Base-by-base conservation (phyloP, 1,140 invertebrate species). In the Caligus rogercresseyi region DNA sequence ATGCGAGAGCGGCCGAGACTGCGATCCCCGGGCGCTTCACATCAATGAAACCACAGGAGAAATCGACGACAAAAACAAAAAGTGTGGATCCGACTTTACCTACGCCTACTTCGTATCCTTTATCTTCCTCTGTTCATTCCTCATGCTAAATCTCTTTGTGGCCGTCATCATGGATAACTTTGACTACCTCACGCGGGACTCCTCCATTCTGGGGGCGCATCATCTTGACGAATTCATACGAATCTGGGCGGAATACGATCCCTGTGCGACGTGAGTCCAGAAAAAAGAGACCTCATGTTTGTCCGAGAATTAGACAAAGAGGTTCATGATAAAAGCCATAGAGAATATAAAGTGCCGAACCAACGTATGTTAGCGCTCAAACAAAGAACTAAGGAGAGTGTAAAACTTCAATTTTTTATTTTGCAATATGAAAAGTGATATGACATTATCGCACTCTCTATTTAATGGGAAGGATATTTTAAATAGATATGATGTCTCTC, bases 201-300 rank as follows among this genome's bases (percentile, higher is more conserved):
- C 75, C 3, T 78, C 76, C n/a, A 82, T 81, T 66, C 69, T 82
- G 1, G 80, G 80, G 11, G 78, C 80, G 2, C 80, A 81, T 73
- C 80, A 81, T 72, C 68, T 81, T 19, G 80, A 81, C 67, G 80
- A 82, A 69, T 81, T 78, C 66, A 76, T 76, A 20, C 66, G 78
- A 58, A 77, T 78, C 4, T 82, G 80, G 80, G 77, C 78, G 16
- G 78, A 81, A 62, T 80, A 79, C 68, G 80, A 81, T 69, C 80
- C 80, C 3, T 94, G 89, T 72, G 96, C 96, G 67, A 96, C 92
- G 89, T 95, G 78, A 83, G n/a, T n/a, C n/a, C n/a, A n/a, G n/a
- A n/a, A n/a, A n/a, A n/a, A n/a, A n/a, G n/a, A n/a, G n/a, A n/a
- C n/a, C n/a, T n/a, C n/a, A n/a, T n/a, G n/a, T n/a, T n/a, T n/a